These are phyloP conservation scores for Rhombomys opimus DNA, from an alignment of 2,113 vertebrate species.

Conservation along the genomic window DNA sequence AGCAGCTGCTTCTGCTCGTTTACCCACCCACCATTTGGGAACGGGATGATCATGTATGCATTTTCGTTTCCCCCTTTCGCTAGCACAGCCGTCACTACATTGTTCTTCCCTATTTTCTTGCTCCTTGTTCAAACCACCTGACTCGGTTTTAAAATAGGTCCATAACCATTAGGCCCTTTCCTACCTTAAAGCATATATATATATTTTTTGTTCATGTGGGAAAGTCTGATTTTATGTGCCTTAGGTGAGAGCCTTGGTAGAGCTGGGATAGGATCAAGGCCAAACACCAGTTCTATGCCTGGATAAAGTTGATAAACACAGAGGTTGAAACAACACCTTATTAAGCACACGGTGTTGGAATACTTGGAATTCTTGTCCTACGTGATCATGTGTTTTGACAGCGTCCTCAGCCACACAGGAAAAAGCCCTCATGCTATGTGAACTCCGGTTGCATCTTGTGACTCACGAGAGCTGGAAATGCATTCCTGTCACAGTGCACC, in stretches of 20 bases:
- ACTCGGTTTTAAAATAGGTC: neutral
- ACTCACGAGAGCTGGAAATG: neutral
- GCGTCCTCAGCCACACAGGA: neutral
- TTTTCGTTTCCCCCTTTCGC: neutral
- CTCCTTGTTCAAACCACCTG: neutral
- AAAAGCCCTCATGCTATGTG: neutral
- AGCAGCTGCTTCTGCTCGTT: neutral
- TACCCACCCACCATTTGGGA: neutral
- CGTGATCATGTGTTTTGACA: neutral
- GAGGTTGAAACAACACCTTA: neutral
- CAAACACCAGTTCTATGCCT: neutral
- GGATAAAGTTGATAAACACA: neutral
- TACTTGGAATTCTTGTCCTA: neutral
- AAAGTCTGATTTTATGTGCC: neutral
- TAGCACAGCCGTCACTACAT: neutral
- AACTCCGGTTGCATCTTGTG: neutral
- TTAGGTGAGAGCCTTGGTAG: neutral
- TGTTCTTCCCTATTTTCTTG: neutral
- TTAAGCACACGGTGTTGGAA: neutral
- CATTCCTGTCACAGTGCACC: neutral
- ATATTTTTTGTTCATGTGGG: neutral
- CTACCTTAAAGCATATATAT: neutral
- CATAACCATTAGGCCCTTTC: neutral
- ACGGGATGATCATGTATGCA: neutral
- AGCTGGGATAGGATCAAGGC: neutral